phyloP scores from a whole-genome alignment of 2,113 vertebrate genomes.

The Camelus bactrianus region DNA sequence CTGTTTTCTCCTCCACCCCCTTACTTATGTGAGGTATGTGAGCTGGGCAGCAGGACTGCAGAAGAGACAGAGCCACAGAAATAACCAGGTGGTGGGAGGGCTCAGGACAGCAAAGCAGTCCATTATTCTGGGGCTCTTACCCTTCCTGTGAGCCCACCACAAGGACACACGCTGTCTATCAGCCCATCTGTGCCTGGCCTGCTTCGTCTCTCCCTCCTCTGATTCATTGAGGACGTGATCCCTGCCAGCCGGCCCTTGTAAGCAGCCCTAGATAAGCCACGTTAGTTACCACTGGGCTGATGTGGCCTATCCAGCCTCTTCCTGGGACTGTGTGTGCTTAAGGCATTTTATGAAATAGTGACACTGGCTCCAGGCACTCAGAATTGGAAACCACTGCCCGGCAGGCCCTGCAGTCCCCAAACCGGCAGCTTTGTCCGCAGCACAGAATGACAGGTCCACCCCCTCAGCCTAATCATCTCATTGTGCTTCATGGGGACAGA shows the following conservation, averaged over 20 bases:
- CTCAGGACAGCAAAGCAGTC: too few species aligned
- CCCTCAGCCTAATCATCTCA: too few species aligned
- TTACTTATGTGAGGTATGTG: background rate
- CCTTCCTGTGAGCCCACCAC: accelerated
- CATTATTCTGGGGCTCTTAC: background rate
- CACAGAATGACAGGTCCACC: background rate
- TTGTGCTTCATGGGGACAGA: background rate
- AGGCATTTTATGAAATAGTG: background rate
- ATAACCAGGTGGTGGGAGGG: background rate
- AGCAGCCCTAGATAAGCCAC: background rate
- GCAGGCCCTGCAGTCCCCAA: background rate
- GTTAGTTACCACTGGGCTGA: background rate
- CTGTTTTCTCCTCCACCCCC: background rate
- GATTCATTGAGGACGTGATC: background rate
- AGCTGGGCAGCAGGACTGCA: background rate
- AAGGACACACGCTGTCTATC: background rate
- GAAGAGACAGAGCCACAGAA: background rate
- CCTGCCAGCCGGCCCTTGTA: background rate
- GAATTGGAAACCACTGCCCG: background rate
- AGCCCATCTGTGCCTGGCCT: background rate
- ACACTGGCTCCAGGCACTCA: background rate
- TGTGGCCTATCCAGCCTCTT: background rate
- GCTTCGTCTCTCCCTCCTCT: background rate
- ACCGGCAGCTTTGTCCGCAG: background rate
- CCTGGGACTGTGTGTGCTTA: background rate